Evolutionary conservation across 2,888 invertebrate genomes (phyloP).

Genomic region (Cephus runcator): DNA sequence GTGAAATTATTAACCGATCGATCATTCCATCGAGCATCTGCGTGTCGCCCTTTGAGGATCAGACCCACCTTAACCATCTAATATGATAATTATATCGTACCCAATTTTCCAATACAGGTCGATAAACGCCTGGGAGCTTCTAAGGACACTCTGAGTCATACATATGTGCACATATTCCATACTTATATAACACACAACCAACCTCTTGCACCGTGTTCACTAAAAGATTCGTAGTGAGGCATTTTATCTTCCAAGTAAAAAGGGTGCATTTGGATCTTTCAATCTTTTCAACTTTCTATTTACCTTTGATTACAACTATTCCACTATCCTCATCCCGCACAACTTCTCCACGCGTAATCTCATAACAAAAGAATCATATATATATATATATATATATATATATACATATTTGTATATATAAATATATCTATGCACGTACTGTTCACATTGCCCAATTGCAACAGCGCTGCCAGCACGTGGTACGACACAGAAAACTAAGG

Average conservation of each 20-base stretch:
- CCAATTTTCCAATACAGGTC: slow-evolving; percentile 27
- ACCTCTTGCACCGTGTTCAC: neutral
- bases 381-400: no score
- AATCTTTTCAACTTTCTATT: neutral
- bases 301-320: neutral
- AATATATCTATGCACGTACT: no score
- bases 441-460: no score
- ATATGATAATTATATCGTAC: slow-evolving; percentile 37
- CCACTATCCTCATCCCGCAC: neutral
- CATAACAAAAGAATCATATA: neutral
- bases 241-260: neutral
- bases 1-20: neutral
- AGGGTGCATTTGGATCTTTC: neutral
- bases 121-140: slow-evolving; percentile 34
- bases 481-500: neutral
- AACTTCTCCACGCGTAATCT: neutral
- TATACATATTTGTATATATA: neutral
- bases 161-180: slow-evolving; percentile 9
- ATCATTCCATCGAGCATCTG: neutral
- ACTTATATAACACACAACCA: neutral
- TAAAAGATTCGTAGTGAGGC: neutral
- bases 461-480: neutral
- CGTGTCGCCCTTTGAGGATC: slow-evolving; percentile 16
- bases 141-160: slow-evolving; percentile 24
- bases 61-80: slow-evolving; percentile 36